phyloP scores from a whole-genome alignment of 2,888 invertebrate genomes.

The Dasysyrphus tricinctus region DNA sequence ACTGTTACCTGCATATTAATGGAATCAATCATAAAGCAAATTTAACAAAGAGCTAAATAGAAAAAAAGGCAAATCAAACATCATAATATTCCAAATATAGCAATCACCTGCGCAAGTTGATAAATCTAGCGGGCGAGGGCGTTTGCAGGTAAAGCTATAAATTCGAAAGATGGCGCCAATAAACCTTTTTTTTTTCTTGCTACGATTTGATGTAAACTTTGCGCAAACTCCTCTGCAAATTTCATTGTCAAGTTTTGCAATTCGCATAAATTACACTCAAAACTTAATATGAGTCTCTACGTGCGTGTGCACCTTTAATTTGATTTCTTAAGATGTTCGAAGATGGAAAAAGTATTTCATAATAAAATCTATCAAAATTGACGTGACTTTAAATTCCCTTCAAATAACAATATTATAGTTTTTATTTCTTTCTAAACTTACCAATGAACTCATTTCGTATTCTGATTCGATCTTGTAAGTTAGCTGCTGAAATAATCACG shows the following conservation, averaged over 20 bases:
- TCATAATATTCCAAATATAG: slow-evolving; percentile 60
- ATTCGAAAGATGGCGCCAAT: slow-evolving; percentile 60
- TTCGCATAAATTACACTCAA: slow-evolving; percentile 39
- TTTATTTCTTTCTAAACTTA: slow-evolving; percentile 83
- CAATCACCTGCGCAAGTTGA: slow-evolving; percentile 51
- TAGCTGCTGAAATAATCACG: slow-evolving; percentile 94
- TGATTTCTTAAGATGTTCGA: slow-evolving; percentile 5
- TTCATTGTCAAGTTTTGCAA: slow-evolving; percentile 77
- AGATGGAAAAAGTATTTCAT: slow-evolving; percentile 11
- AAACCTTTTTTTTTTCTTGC: neutral
- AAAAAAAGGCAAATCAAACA: slow-evolving; percentile 50
- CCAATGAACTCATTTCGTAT: slow-evolving; percentile 98
- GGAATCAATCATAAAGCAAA: slow-evolving; percentile 42
- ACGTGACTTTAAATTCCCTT: slow-evolving; percentile 46
- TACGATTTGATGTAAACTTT: slow-evolving; percentile 73
- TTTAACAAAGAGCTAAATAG: slow-evolving; percentile 28
- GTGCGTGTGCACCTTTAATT: slow-evolving; percentile 25
- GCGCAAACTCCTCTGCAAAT: slow-evolving; percentile 76
- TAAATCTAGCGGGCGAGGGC: slow-evolving; percentile 7
- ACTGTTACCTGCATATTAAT: slow-evolving; percentile 18
- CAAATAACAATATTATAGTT: slow-evolving; percentile 15
- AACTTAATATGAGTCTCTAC: slow-evolving; percentile 13
- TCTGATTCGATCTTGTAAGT: slow-evolving; percentile 92
- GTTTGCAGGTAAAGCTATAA: slow-evolving; percentile 37
- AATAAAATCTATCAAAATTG: slow-evolving; percentile 37